A percentile compares a stretch with the other conserved stretches of the same genome.
Evolutionary conservation across 2,797 vertebrate species (phyloP).

Genomic region (Tolypeutes matacus): DNA sequence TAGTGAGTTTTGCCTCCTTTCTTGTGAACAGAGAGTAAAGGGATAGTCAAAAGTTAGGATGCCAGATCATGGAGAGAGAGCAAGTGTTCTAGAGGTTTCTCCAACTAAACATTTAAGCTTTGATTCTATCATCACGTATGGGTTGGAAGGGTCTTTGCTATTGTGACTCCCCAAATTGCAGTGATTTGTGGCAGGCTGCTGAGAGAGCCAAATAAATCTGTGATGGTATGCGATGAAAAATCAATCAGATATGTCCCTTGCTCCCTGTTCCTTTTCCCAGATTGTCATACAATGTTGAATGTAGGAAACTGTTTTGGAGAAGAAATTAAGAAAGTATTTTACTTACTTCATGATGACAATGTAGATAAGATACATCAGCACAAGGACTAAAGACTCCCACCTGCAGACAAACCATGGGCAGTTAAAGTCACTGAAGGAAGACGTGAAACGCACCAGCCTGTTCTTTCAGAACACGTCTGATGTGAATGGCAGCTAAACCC

Average conservation of each 20-base stretch:
- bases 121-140: background rate
- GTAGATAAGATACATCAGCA: constrained; percentile 96
- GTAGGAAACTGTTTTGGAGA: background rate
- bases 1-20: background rate
- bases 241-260: background rate
- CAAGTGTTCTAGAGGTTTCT: background rate
- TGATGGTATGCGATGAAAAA: rapidly evolving
- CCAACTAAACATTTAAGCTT: background rate
- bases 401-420: constrained; percentile 87
- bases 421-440: constrained; percentile 37
- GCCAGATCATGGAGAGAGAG: background rate
- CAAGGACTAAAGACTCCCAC: constrained; percentile 96
- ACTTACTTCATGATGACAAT: constrained; percentile 99
- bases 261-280: background rate
- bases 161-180: background rate
- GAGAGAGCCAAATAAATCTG: background rate
- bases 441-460: background rate
- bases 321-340: background rate
- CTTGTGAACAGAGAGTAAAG: background rate
- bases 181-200: background rate
- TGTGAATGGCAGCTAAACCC: background rate
- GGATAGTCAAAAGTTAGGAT: background rate
- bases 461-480: background rate
- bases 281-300: background rate
- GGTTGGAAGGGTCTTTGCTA: background rate